phyloP scores from a whole-genome alignment of 2,888 invertebrate genomes.

The Erebia ligea region DNA sequence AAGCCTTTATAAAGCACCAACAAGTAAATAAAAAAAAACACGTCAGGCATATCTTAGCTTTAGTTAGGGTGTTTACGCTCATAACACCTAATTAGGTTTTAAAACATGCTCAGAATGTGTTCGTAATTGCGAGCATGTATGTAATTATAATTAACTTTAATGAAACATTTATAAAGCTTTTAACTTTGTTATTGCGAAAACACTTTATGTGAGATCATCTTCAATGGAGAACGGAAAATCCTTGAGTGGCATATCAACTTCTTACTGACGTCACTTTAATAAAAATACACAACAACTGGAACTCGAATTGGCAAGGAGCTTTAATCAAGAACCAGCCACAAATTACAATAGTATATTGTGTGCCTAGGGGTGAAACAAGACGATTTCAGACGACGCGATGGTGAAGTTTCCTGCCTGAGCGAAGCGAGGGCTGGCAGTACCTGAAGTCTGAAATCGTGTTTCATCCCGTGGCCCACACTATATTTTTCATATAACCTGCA shows the following conservation, averaged over 20 bases:
- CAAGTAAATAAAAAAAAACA: background rate
- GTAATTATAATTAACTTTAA: slow-evolving; percentile 17
- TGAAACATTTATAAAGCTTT: slow-evolving; percentile 1
- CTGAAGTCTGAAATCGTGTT: no score
- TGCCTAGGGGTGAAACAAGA: no score
- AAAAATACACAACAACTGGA: background rate
- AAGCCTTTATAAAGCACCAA: background rate
- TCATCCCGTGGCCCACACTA: no score
- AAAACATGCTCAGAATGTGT: slow-evolving; percentile 9
- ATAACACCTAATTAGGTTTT: slow-evolving; percentile 3
- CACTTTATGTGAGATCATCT: slow-evolving; percentile 25
- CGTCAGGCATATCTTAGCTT: background rate
- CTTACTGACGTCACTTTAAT: slow-evolving; percentile 14
- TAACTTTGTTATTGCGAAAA: background rate
- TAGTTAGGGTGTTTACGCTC: slow-evolving; percentile 10
- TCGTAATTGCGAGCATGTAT: slow-evolving; percentile 19
- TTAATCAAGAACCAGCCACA: background rate
- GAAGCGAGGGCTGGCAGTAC: no score
- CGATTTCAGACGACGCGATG: no score
- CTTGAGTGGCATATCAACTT: slow-evolving; percentile 6
- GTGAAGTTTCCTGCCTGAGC: no score
- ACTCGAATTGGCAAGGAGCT: background rate
- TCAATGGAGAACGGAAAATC: slow-evolving; percentile 11
- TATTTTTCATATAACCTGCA: no score
- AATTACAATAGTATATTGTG: no score